These are phyloP conservation scores for Amphiprion percula DNA, from an alignment of 2,113 vertebrate genomes.

Conservation along the genomic window DNA sequence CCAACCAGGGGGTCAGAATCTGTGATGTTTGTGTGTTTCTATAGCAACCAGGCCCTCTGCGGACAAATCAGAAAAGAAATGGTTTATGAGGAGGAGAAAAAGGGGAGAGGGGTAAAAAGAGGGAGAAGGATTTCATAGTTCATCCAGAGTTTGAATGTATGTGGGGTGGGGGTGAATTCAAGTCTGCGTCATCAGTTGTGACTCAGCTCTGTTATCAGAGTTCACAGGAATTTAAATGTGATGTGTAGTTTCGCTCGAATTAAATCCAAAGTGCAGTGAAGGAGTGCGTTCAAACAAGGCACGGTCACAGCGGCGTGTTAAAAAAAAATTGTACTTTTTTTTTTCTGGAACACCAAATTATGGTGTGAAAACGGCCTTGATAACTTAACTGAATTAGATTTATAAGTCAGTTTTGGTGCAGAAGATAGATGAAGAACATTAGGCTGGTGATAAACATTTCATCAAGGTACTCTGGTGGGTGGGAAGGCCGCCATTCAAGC, in stretches of 20 bases:
- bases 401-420: background rate
- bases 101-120: constrained; percentile 15
- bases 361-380: constrained; percentile 23
- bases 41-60: constrained; percentile 64
- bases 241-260: constrained; percentile 24
- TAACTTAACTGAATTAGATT: constrained; percentile 14
- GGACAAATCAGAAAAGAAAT: constrained; percentile 55
- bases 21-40: constrained; percentile 63
- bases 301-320: background rate
- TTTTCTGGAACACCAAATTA: constrained; percentile 4
- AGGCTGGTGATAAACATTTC: constrained; percentile 7
- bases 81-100: constrained; percentile 36
- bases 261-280: constrained; percentile 12
- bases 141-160: constrained; percentile 52
- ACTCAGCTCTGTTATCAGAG: constrained; percentile 47
- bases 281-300: constrained; percentile 22
- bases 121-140: constrained; percentile 55
- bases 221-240: constrained; percentile 29
- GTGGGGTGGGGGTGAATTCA: constrained; percentile 3
- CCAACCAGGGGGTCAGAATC: constrained; percentile 64
- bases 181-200: constrained; percentile 52
- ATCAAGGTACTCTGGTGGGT: constrained; percentile 7
- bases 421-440: constrained; percentile 12
- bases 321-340: background rate
- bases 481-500: background rate